Evolutionary conservation across 37 sponge, comb jelly and placozoan species (phyloP).

Genomic region (Aplysina aerophoba): DNA sequence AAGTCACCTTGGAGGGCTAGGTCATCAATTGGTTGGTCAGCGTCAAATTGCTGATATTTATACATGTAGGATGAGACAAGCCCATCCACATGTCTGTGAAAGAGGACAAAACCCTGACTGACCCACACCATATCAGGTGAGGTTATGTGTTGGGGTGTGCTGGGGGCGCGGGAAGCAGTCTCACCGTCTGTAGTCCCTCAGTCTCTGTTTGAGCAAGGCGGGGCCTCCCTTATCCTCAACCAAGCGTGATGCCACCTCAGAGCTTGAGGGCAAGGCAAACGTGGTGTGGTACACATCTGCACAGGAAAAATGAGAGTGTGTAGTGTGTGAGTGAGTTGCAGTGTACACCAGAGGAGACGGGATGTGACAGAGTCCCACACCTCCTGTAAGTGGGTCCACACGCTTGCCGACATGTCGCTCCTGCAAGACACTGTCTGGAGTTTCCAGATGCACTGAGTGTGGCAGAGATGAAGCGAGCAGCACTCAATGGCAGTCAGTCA

Average conservation of each 20-base stretch:
- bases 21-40: slow-evolving; percentile 91
- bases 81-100: slow-evolving; percentile 55
- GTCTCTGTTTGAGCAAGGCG: slow-evolving; percentile 37
- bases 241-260: slow-evolving; percentile 69
- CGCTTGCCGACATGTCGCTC: slow-evolving; percentile 90
- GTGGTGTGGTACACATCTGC: slow-evolving; percentile 92
- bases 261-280: slow-evolving; percentile 69
- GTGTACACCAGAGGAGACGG: background rate
- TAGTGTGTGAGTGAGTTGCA: background rate
- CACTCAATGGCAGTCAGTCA: too few relatives aligned
- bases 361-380: slow-evolving; percentile 36
- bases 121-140: too few relatives aligned
- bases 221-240: slow-evolving; percentile 59
- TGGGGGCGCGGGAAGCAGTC: too few relatives aligned
- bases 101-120: too few relatives aligned
- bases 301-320: background rate
- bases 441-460: slow-evolving; percentile 87
- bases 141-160: background rate
- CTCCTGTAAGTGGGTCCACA: slow-evolving; percentile 92
- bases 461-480: too few relatives aligned
- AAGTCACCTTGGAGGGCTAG: slow-evolving; percentile 73
- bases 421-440: slow-evolving; percentile 73
- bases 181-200: slow-evolving; percentile 7
- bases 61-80: slow-evolving; percentile 60
- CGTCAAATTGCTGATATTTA: slow-evolving; percentile 59